Percentiles rank a stretch among this genome's conserved stretches.
Conservation (phyloP, 1,140 invertebrate species). For the Aricia agestis region DNA sequence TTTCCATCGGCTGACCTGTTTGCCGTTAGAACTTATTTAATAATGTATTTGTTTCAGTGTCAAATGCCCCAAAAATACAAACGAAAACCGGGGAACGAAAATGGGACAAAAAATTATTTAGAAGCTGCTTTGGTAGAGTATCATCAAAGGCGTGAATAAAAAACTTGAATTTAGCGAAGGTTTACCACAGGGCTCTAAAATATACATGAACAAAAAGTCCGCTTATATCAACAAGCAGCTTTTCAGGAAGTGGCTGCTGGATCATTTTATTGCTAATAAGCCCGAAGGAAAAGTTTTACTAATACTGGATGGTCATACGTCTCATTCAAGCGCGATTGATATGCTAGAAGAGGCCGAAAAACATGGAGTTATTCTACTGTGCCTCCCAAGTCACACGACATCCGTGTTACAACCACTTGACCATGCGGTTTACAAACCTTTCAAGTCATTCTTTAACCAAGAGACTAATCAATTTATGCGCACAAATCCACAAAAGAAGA, state of each 20-base stretch:
- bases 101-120: too few relatives aligned
- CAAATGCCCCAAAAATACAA: too few relatives aligned
- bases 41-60: too few relatives aligned
- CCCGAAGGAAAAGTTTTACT: constrained; percentile 47
- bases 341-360: constrained; percentile 38
- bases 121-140: constrained; percentile 3
- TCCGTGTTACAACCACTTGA: constrained; percentile 46
- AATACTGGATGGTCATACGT: constrained; percentile 61
- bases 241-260: constrained; percentile 54
- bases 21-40: too few relatives aligned
- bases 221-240: constrained; percentile 50
- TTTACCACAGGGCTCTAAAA: constrained; percentile 41
- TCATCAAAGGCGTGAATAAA: constrained; percentile 42
- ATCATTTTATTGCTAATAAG: constrained; percentile 54
- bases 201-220: constrained; percentile 48
- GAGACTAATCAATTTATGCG: constrained; percentile 38
- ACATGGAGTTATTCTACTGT: constrained; percentile 54
- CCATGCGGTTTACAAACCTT: constrained; percentile 40
- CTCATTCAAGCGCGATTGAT: constrained; percentile 41
- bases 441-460: constrained; percentile 33
- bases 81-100: too few relatives aligned
- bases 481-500: constrained; percentile 33
- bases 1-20: too few relatives aligned
- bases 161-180: constrained; percentile 47
- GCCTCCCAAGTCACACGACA: constrained; percentile 48